Evolutionary conservation across 2,888 invertebrate species (phyloP).

Genomic region (Lycia hirtaria): DNA sequence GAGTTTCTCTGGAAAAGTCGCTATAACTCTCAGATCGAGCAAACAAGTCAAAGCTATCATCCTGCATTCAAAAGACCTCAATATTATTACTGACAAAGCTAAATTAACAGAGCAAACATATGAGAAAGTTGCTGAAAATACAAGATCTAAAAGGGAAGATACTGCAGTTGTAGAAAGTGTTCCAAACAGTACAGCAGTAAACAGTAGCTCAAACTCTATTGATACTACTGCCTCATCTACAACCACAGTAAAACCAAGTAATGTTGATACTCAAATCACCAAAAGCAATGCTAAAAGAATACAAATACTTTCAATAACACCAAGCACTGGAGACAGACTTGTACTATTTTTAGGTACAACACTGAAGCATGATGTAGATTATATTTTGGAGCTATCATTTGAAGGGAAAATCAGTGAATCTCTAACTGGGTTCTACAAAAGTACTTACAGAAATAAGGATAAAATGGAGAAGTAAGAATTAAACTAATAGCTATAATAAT

Average conservation of each 20-base stretch:
- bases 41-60: constrained; percentile 71
- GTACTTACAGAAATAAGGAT: constrained; percentile 83
- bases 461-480: constrained; percentile 73
- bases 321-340: constrained; percentile 69
- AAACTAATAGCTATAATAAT: neutral
- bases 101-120: constrained; percentile 78
- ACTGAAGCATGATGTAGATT: constrained; percentile 78
- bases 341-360: constrained; percentile 64
- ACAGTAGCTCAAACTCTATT: constrained; percentile 25
- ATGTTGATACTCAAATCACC: constrained; percentile 66
- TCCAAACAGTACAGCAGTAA: constrained; percentile 16
- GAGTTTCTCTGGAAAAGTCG: constrained; percentile 73
- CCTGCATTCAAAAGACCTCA: constrained; percentile 81
- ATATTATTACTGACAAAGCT: constrained; percentile 60
- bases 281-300: constrained; percentile 71
- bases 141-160: constrained; percentile 56
- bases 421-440: constrained; percentile 88
- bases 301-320: constrained; percentile 60
- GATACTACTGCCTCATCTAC: constrained; percentile 35
- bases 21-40: constrained; percentile 76
- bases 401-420: constrained; percentile 85
- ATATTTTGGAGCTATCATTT: constrained; percentile 84
- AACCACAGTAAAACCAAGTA: constrained; percentile 33
- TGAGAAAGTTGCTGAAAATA: constrained; percentile 61
- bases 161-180: constrained; percentile 25